Evolutionary conservation across 2,113 vertebrate genomes (phyloP).

Genomic region (Phaethon lepturus): DNA sequence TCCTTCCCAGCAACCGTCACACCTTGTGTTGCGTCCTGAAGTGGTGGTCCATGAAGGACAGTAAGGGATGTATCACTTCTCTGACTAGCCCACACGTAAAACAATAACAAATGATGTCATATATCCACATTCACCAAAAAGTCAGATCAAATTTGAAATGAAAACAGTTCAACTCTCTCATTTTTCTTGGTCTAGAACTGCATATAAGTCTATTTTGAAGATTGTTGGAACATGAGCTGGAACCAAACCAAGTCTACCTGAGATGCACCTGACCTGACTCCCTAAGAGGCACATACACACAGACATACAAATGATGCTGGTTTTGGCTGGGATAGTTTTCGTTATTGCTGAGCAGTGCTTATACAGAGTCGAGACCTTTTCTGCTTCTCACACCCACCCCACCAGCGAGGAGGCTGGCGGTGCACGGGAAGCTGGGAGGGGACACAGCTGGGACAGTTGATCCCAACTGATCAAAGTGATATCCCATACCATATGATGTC

Average conservation of each 20-base stretch:
- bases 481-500: too few relatives aligned
- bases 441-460: too few relatives aligned
- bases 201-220: not conserved
- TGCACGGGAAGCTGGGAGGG: too few relatives aligned
- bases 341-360: too few relatives aligned
- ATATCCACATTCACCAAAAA: not conserved
- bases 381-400: too few relatives aligned
- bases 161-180: not conserved
- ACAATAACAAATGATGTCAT: not conserved
- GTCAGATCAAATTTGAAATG: not conserved
- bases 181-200: not conserved
- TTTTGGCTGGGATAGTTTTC: too few relatives aligned
- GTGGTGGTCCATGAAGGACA: not conserved
- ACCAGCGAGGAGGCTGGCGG: too few relatives aligned
- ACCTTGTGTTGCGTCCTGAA: not conserved
- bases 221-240: not conserved
- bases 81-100: not conserved
- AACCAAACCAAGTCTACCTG: not conserved
- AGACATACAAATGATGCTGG: not conserved
- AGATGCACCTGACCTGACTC: not conserved
- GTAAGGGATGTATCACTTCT: not conserved
- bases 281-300: fast-evolving
- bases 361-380: too few relatives aligned
- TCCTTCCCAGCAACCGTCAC: not conserved
- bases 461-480: too few relatives aligned